These are phyloP conservation scores for Allophyes oxyacanthae DNA, from an alignment of 2,888 invertebrate genomes.

Conservation along the genomic window DNA sequence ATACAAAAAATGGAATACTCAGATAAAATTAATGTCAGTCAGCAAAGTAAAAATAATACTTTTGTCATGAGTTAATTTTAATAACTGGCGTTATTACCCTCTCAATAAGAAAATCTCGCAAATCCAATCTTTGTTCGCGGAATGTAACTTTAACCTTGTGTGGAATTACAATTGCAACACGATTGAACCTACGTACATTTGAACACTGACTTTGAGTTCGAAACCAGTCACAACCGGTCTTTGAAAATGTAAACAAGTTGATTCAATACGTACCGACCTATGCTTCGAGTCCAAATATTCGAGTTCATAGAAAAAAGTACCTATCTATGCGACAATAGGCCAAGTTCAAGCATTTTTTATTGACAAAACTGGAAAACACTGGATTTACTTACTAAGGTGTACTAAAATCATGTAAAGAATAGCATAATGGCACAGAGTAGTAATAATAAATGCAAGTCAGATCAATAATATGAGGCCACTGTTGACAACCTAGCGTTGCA, in stretches of 20 bases:
- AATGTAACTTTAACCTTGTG: not conserved
- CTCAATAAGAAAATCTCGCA: constrained; percentile 17
- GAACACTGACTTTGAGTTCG: not conserved
- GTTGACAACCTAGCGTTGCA: constrained; percentile 44
- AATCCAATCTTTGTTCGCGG: not conserved
- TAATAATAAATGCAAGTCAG: constrained; percentile 54
- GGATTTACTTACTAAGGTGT: constrained; percentile 15
- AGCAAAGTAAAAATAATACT: constrained; percentile 53
- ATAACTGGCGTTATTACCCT: constrained; percentile 7
- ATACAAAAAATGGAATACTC: constrained; percentile 54
- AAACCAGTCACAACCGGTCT: not conserved
- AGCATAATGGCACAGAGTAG: constrained; percentile 58
- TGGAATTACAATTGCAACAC: not conserved
- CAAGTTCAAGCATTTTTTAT: constrained; percentile 1
- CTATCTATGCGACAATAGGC: not conserved
- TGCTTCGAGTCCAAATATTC: not conserved
- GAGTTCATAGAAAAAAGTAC: not conserved
- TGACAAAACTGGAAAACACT: constrained; percentile 13
- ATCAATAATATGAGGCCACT: constrained; percentile 52
- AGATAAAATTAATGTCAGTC: constrained; percentile 52
- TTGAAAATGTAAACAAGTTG: not conserved
- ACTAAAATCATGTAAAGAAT: constrained; percentile 18
- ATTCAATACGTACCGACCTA: not conserved
- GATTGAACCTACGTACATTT: not conserved
- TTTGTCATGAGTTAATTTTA: constrained; percentile 45